Percentiles rank a stretch among this genome's conserved stretches.
These are phyloP conservation scores for Steinernema carpocapsae DNA, from an alignment of 2,888 invertebrate genomes.

Conservation along the genomic window DNA sequence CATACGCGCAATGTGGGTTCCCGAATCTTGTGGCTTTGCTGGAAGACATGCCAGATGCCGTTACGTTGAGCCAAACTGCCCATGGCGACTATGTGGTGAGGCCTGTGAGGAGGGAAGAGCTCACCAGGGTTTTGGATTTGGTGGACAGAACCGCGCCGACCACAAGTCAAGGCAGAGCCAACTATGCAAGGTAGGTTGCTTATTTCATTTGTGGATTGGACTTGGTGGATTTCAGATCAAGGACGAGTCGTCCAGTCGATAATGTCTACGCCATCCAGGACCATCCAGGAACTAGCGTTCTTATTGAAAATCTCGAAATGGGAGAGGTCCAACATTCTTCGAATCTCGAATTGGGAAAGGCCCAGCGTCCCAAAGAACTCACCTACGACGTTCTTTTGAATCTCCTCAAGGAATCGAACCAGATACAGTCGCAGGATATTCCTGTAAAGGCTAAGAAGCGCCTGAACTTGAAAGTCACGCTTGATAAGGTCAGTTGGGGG, in stretches of 20 bases:
- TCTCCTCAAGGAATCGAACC: background rate
- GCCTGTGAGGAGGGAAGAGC: background rate
- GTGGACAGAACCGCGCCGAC: constrained; percentile 3
- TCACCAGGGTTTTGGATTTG: background rate
- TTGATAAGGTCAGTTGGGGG: background rate
- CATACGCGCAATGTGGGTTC: background rate
- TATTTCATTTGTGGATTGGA: too few relatives aligned
- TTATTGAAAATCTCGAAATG: too few relatives aligned
- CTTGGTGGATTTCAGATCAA: too few relatives aligned
- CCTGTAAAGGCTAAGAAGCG: constrained; percentile 13
- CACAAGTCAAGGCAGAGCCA: background rate
- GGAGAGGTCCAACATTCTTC: too few relatives aligned
- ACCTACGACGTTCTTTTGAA: constrained; percentile 5
- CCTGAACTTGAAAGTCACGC: background rate
- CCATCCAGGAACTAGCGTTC: too few relatives aligned
- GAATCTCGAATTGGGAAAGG: too few relatives aligned
- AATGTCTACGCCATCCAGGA: too few relatives aligned
- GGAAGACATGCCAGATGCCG: background rate
- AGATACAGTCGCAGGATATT: background rate
- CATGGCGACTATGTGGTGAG: background rate
- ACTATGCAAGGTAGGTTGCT: too few relatives aligned
- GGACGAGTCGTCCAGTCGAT: too few relatives aligned
- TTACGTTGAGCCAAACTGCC: background rate
- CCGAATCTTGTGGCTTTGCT: background rate
- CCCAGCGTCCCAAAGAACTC: background rate